Conservation (phyloP, 1,140 invertebrate genomes). For the Gyrodactylus salaris region DNA sequence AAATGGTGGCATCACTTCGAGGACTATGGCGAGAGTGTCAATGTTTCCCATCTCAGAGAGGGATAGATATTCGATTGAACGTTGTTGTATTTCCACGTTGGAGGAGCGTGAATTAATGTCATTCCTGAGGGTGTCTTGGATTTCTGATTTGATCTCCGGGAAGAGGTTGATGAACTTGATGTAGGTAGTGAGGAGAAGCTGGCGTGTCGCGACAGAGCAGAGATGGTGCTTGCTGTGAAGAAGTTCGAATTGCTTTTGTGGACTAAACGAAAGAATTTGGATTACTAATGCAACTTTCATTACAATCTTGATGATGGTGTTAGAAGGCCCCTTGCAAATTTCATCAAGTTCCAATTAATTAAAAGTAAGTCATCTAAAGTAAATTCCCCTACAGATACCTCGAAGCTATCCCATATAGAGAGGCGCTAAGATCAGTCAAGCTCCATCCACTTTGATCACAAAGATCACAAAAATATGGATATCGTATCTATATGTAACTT, state of each 20-base stretch:
- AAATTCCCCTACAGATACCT: too few relatives aligned
- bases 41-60: not conserved
- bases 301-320: too few relatives aligned
- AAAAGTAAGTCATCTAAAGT: too few relatives aligned
- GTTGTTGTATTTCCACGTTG: conserved; percentile 85
- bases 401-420: too few relatives aligned
- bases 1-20: conserved; percentile 99
- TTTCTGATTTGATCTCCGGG: conserved; percentile 75
- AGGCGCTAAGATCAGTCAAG: too few relatives aligned
- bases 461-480: too few relatives aligned
- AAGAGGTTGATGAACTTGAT: conserved; percentile 98
- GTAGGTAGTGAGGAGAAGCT: conserved; percentile 74
- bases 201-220: conserved; percentile 73
- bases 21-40: conserved; percentile 36
- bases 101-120: conserved; percentile 80
- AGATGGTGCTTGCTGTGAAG: conserved; percentile 76
- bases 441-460: too few relatives aligned
- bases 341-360: too few relatives aligned
- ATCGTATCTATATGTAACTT: too few relatives aligned
- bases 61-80: conserved; percentile 56
- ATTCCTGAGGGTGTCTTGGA: conserved; percentile 74
- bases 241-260: conserved; percentile 68
- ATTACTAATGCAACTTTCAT: too few relatives aligned
- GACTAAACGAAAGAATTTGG: conserved; percentile 34
- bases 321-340: too few relatives aligned